Percentiles rank a stretch among this genome's conserved stretches.
These are phyloP conservation scores for Lepilemur septentrionalis DNA, from an alignment of 2,797 vertebrate genomes.

Conservation along the genomic window DNA sequence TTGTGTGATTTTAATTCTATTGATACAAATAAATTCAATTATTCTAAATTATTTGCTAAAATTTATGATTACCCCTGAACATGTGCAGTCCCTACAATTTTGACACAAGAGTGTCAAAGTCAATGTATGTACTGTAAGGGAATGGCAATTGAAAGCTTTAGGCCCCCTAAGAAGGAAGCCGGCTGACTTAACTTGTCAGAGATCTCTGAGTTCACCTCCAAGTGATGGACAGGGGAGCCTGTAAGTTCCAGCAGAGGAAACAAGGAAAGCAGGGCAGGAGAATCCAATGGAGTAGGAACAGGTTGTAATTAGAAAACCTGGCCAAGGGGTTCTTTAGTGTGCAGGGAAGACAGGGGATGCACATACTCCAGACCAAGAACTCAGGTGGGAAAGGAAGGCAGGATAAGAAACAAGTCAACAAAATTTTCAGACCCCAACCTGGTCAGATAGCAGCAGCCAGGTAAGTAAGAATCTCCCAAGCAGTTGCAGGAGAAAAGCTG, in stretches of 20 bases:
- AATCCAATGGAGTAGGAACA: neutral
- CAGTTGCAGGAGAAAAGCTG: neutral
- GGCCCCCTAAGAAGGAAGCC: neutral
- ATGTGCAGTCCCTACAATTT: neutral
- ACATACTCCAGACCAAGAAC: neutral
- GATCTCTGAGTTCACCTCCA: neutral
- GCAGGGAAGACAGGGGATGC: neutral
- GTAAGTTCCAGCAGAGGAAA: neutral
- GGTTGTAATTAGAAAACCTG: neutral
- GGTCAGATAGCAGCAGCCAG: neutral
- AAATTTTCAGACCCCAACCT: neutral
- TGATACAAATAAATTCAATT: neutral
- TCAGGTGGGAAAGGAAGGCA: neutral
- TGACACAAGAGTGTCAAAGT: neutral
- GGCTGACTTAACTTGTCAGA: neutral
- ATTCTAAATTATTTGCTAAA: neutral
- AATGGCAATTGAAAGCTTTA: neutral
- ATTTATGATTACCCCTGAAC: neutral
- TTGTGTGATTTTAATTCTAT: neutral
- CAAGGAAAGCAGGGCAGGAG: no score
- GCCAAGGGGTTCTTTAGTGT: neutral
- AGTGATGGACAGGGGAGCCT: neutral
- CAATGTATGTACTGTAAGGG: neutral
- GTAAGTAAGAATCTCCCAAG: neutral
- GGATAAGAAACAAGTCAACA: neutral